phyloP scores from a whole-genome alignment of 2,113 vertebrate species.

The Kryptolebias marmoratus region DNA sequence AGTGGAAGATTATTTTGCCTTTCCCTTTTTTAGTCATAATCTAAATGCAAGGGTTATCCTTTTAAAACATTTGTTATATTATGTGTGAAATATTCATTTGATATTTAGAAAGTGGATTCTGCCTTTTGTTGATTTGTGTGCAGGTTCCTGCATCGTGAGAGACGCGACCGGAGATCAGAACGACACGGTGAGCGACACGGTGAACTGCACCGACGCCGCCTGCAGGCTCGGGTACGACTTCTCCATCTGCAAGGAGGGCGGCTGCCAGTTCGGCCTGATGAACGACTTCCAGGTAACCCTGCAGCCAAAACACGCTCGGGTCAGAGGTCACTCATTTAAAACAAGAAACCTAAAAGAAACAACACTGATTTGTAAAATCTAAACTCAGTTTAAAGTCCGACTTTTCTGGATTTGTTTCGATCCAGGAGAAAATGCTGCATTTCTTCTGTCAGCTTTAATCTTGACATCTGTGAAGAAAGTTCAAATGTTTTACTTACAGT shows the following conservation, averaged over 20 bases:
- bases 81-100: too few species aligned
- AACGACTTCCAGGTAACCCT: slow-evolving; percentile 87
- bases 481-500: too few species aligned
- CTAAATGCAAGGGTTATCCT: too few species aligned
- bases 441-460: too few species aligned
- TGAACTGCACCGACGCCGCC: slow-evolving; percentile 92
- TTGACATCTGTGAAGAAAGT: too few species aligned
- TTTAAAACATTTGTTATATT: too few species aligned
- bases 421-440: too few species aligned
- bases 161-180: slow-evolving; percentile 92
- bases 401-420: too few species aligned
- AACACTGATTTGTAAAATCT: too few species aligned
- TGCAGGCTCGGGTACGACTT: slow-evolving; percentile 94
- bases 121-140: background rate
- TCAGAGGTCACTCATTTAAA: background rate
- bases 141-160: slow-evolving; percentile 92
- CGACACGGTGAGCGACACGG: slow-evolving; percentile 84
- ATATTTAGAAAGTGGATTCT: background rate
- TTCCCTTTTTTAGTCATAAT: too few species aligned
- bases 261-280: slow-evolving; percentile 90
- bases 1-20: too few species aligned
- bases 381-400: too few species aligned
- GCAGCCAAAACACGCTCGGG: background rate
- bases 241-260: slow-evolving; percentile 86
- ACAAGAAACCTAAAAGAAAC: background rate